Percentiles rank a stretch among this genome's conserved stretches.
Conservation (phyloP, 2,888 invertebrate genomes). For the Cyrtodaria siliqua region DNA sequence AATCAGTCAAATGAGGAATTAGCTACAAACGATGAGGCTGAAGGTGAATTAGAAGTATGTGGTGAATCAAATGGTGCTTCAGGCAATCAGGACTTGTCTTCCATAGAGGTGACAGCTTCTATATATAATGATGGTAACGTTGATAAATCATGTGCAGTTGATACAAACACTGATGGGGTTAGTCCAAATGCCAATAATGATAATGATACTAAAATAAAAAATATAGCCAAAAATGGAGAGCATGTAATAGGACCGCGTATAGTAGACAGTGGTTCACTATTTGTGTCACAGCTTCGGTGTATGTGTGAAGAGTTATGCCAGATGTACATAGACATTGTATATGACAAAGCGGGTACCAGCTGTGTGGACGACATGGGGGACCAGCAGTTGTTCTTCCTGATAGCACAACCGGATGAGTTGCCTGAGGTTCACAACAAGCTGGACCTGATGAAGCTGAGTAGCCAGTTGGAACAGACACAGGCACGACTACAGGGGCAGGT, state of each 20-base stretch:
- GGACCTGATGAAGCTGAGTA: conserved; percentile 42
- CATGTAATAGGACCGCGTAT: conserved; percentile 38
- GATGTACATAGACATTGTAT: conserved; percentile 81
- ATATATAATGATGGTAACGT: neutral
- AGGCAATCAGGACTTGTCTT: neutral
- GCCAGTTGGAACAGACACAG: conserved; percentile 49
- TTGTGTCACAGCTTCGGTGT: conserved; percentile 76
- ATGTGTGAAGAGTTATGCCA: conserved; percentile 82
- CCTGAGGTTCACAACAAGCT: conserved; percentile 72
- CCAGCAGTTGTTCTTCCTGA: conserved; percentile 88
- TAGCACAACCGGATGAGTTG: conserved; percentile 88
- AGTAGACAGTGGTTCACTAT: conserved; percentile 65
- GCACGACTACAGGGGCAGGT: conserved; percentile 50
- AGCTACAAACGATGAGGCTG: no score
- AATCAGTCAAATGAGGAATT: no score
- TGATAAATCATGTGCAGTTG: neutral
- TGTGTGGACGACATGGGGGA: conserved; percentile 86
- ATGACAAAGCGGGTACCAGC: conserved; percentile 80
- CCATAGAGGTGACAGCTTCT: neutral
- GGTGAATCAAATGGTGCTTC: neutral
- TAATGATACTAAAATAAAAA: neutral
- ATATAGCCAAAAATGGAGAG: conserved; percentile 4
- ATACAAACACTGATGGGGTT: neutral
- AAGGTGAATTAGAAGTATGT: no score
- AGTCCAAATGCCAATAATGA: neutral